Evolutionary conservation across 2,113 vertebrate species (phyloP), one percentile per base, ranked within the genome.

Genomic region (Lepus americanus): DNA sequence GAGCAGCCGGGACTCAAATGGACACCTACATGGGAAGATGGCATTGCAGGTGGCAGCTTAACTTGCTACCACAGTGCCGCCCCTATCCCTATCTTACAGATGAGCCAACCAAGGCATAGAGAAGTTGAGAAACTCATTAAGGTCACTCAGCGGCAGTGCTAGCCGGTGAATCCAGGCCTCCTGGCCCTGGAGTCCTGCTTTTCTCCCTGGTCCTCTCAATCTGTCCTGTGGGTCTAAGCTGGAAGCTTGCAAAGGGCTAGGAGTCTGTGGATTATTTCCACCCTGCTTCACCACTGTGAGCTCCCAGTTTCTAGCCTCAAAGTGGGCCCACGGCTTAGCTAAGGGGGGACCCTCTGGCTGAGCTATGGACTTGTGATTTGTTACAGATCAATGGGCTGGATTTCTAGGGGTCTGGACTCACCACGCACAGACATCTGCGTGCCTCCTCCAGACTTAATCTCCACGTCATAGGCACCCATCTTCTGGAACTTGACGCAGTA

Each of bases 401-500:
- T 64, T 44, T 73, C 69, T 19, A 92, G 72, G 20, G 11, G 81
- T n/a, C 51, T 63, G 51, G 25, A 94, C 96, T 92, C 87, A 95
- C 94, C 86, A 8, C 0, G 49, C 59, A 97, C 91, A 10, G n/a
- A 33, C 13, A 97, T 17, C 20, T 5, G 1, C 0, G 95, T 95
- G 67, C 95, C 95, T 14, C 2, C 0, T 16, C 96, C 95, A 19
- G 82, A 90, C 20, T 4, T 61, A 1, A n/a, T 0, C 72, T 93
- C 89, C 9, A 0, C 2, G 0, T 11, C 25, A 0, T 89, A 66
- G 36, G 29, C 33, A 20, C 0, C 0, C 20, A 1, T 27, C 66
- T 1, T 94, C 33, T 0, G 33, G 85, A 94, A 95, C 74, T 85
- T 97, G 72, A 96, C 95, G 22, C 94, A 96, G 94, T 82, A 97